Evolutionary conservation across 1,140 invertebrate genomes (phyloP).

Genomic region (Zaprionus davidi): DNA sequence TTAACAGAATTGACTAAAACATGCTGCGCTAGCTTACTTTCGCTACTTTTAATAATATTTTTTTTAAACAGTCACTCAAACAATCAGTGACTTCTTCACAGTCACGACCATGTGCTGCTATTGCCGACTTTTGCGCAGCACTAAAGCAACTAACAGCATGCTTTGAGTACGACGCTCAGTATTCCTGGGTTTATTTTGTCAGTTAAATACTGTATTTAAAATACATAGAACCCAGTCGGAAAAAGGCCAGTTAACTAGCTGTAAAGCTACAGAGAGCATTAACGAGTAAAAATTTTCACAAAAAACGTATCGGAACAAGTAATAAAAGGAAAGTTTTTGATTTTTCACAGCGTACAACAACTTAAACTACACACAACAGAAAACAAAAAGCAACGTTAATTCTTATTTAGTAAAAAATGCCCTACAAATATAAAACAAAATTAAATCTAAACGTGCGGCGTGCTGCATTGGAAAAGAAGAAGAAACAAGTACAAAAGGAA

Average conservation of each 20-base stretch:
- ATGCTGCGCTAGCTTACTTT: not conserved
- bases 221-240: not conserved
- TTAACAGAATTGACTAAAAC: not conserved
- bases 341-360: not conserved
- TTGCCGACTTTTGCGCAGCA: not conserved
- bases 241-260: not conserved
- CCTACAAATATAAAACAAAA: not conserved
- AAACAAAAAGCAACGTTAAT: not conserved
- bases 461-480: not conserved
- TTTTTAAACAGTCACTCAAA: not conserved
- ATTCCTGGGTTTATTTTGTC: conserved; percentile 6
- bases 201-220: not conserved
- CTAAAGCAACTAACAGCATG: not conserved
- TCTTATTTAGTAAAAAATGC: not conserved
- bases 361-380: not conserved
- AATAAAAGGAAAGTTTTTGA: not conserved
- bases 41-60: not conserved
- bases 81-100: not conserved
- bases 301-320: not conserved
- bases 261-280: not conserved
- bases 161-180: not conserved
- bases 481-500: not conserved
- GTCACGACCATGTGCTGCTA: not conserved
- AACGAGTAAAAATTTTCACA: not conserved
- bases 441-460: not conserved